Percentiles rank a stretch among this genome's conserved stretches.
Conservation (phyloP, 2,113 vertebrate species). For the Phaethon lepturus region DNA sequence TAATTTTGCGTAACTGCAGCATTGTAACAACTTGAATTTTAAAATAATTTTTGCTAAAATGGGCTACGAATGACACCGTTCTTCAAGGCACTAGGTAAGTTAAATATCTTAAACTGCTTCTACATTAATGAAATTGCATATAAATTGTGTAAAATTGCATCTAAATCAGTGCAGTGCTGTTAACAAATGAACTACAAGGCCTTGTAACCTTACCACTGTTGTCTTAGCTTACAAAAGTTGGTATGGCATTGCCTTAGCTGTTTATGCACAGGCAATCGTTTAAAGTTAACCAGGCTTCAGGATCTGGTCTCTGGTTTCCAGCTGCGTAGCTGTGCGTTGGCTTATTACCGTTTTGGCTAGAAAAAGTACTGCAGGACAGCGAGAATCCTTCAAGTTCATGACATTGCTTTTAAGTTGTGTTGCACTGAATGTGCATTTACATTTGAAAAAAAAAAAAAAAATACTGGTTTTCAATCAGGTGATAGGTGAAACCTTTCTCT, state of each 20-base stretch:
- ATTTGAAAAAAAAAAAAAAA: not conserved
- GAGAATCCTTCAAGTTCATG: not conserved
- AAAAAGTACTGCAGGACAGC: not conserved
- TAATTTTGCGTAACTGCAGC: not conserved
- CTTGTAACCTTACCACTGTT: not conserved
- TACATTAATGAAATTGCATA: not conserved
- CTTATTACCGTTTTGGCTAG: not conserved
- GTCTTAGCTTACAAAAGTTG: not conserved
- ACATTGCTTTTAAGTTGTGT: not conserved
- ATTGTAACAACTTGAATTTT: not conserved
- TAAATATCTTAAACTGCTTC: not conserved
- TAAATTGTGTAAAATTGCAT: not conserved
- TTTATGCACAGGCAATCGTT: rapidly evolving
- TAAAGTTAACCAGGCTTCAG: not conserved
- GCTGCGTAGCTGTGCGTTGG: not conserved
- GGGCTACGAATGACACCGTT: not conserved
- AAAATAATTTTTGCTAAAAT: not conserved
- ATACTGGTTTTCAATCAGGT: not conserved
- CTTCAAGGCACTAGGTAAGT: not conserved
- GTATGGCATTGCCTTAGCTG: not conserved
- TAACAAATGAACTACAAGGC: not conserved
- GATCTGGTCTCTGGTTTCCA: not conserved
- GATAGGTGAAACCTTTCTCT: not conserved
- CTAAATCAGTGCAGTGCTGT: not conserved
- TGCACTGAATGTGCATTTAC: not conserved